A percentile compares a stretch with the other conserved stretches of the same genome.
phyloP scores from a whole-genome alignment of 2,888 invertebrate species.

The Apotomis turbidana region DNA sequence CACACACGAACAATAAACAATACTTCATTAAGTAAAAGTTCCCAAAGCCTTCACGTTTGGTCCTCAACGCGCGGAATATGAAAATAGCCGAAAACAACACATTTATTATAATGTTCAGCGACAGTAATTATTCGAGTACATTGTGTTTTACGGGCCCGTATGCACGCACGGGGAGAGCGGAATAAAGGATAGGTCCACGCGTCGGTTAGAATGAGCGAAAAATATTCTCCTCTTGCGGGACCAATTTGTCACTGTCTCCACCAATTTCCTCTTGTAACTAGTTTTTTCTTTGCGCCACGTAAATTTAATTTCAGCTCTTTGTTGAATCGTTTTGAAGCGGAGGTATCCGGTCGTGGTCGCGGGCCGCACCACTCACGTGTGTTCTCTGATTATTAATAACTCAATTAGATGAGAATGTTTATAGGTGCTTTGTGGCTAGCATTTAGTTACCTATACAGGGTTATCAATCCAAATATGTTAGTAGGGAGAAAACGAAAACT shows the following conservation, averaged over 20 bases:
- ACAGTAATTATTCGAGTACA: constrained; percentile 63
- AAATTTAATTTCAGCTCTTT: constrained; percentile 81
- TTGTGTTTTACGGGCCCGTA: constrained; percentile 57
- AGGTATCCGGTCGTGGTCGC: constrained; percentile 53
- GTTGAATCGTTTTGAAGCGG: constrained; percentile 70
- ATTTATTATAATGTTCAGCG: constrained; percentile 47
- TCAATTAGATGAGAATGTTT: too few relatives aligned
- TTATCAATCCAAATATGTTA: too few relatives aligned
- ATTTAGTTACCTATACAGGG: too few relatives aligned
- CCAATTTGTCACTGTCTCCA: constrained; percentile 82
- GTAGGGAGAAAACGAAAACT: too few relatives aligned
- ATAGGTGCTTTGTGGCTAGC: too few relatives aligned
- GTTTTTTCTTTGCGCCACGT: constrained; percentile 81
- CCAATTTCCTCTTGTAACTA: constrained; percentile 82
- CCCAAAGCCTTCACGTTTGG: neutral
- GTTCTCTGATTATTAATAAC: too few relatives aligned
- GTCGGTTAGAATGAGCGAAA: constrained; percentile 57
- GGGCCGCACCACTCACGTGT: neutral
- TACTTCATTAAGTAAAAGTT: neutral
- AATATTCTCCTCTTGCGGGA: constrained; percentile 68
- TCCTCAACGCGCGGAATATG: constrained; percentile 29
- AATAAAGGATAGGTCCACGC: constrained; percentile 54
- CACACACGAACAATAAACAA: neutral
- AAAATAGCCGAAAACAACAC: constrained; percentile 48
- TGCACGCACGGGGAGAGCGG: constrained; percentile 52